Percentiles rank a stretch among this genome's conserved stretches.
Evolutionary conservation across 2,797 vertebrate genomes (phyloP).

Genomic region (Avahi laniger): DNA sequence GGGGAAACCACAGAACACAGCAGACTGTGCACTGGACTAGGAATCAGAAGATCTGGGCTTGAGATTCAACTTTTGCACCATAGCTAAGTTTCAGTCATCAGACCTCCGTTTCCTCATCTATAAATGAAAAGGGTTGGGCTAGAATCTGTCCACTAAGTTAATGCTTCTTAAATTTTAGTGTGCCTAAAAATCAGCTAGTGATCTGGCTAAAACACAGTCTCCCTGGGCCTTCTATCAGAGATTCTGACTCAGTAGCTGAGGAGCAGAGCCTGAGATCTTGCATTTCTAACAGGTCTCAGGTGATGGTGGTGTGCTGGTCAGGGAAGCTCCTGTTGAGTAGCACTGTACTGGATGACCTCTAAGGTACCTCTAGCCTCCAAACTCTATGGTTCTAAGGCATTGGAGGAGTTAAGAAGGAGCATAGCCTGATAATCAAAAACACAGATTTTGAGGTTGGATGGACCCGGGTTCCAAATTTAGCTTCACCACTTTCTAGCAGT

Average conservation of each 20-base stretch:
- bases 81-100: not conserved
- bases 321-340: not conserved
- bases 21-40: not conserved
- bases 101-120: not conserved
- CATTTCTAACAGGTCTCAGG: not conserved
- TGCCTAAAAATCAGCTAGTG: not conserved
- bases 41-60: not conserved
- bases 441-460: not conserved
- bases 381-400: not conserved
- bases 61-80: not conserved
- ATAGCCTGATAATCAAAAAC: not conserved
- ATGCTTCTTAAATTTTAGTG: not conserved
- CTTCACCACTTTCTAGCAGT: not conserved
- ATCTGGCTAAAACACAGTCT: not conserved
- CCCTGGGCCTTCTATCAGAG: not conserved
- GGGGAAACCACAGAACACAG: not conserved
- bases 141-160: not conserved
- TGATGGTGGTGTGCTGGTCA: not conserved
- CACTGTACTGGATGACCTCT: not conserved
- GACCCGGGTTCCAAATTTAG: not conserved
- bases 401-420: not conserved
- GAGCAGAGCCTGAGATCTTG: not conserved
- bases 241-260: not conserved
- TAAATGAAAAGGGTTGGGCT: not conserved
- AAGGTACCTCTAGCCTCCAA: not conserved